Percentiles rank a stretch among this genome's conserved stretches.
Conservation (phyloP, 2,797 vertebrate species). For the Spondyliosoma cantharus region DNA sequence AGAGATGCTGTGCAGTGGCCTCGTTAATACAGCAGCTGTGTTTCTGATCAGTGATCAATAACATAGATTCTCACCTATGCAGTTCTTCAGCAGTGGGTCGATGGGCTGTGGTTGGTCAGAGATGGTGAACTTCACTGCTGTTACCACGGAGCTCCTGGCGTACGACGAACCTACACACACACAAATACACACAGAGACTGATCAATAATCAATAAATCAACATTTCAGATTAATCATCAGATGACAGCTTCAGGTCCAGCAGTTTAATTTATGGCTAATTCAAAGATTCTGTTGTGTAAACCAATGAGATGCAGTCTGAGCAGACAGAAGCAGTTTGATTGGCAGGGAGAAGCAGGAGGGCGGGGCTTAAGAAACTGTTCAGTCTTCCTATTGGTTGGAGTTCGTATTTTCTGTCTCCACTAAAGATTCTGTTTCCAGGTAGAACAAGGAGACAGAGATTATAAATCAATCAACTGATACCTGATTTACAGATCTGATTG, state of each 20-base stretch:
- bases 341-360: background rate
- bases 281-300: background rate
- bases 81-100: conserved; percentile 97
- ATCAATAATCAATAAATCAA: conserved; percentile 12
- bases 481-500: too few relatives aligned
- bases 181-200: background rate
- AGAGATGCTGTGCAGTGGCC: too few relatives aligned
- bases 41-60: too few relatives aligned
- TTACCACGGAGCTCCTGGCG: conserved; percentile 97
- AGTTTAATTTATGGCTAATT: background rate
- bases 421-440: background rate
- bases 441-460: too few relatives aligned
- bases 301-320: background rate
- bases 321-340: background rate
- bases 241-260: background rate
- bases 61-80: conserved; percentile 87
- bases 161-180: conserved; percentile 91
- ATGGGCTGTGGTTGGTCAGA: conserved; percentile 98
- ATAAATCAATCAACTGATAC: too few relatives aligned
- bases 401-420: too few relatives aligned
- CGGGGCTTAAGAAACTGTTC: background rate
- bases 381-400: background rate
- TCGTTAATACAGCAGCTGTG: too few relatives aligned
- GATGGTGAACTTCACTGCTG: conserved; percentile 98
- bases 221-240: background rate